Base-by-base conservation (phyloP, 2,888 invertebrate species). In the Leptothorax acervorum region DNA sequence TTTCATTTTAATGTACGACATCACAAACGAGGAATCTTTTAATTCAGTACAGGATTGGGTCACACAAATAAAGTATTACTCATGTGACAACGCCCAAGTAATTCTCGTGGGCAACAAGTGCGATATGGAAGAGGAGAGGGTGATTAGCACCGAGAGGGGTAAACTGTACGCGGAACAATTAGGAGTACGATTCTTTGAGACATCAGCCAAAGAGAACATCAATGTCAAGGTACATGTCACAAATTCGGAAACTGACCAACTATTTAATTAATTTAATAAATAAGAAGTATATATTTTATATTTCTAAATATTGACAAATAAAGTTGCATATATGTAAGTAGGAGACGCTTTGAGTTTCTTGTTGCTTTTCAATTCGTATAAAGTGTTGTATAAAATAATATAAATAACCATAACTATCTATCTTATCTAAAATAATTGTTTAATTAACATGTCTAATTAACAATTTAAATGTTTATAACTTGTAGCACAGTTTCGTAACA, bases 11-110 rank as follows among this genome's bases (percentile, higher is more conserved):
- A 99, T 99, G 99, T 99, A 99, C 95, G 99, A 99, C 95, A 99
- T 99, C 93, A 99, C 99, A 89, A 99, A 99, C 95, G 99, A 99
- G 95, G 99, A 99, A 95, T 99, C 99, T 87, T 99, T 99, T 95
- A 99, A 99, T 95, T 99, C 99, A 93, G 99, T 99, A 70, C 99
- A 99, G 96, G 99, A 99, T 95, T 99, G 99, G 99, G 98, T 99
- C 88, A 99, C 99, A 92, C 99, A 99, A 96, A 99, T 99, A 94
- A 99, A 99, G 96, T 99, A 99, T 3, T 99, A 99, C 95, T 99
- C 99, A 51, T 99, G 99, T 99, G 99, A 99, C 95, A 99, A 99
- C 95, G 99, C 99, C 92, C 99, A 99, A 96, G 99, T 99, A 76
- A 99, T 99, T 91, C 96, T 99, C 91, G 99, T 99, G 63, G 99